phyloP scores from a whole-genome alignment of 1,140 invertebrate genomes.

The Uloborus diversus region DNA sequence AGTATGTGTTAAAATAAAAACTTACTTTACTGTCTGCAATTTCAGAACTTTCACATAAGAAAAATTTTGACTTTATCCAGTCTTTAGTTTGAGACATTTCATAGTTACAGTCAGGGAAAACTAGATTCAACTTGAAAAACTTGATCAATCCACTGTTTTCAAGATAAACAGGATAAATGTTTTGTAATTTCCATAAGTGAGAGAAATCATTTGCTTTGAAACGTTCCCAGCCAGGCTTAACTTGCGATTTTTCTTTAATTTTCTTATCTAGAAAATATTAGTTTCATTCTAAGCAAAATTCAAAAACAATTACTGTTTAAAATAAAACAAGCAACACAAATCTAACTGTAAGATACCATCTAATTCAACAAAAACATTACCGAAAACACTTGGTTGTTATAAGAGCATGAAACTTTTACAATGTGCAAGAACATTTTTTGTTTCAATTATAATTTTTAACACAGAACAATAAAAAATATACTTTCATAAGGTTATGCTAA shows the following conservation, averaged over 20 bases:
- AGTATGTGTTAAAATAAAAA: background rate
- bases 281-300: background rate
- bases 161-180: conserved; percentile 3
- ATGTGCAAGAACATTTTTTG: too few species aligned
- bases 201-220: background rate
- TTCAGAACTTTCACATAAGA: background rate
- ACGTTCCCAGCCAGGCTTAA: conserved; percentile 14
- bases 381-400: background rate
- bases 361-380: background rate
- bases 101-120: background rate
- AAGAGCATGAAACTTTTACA: too few species aligned
- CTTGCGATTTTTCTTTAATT: background rate
- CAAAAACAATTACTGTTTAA: background rate
- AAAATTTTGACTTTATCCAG: conserved; percentile 30
- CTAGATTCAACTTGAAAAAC: conserved; percentile 19
- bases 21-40: background rate
- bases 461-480: too few species aligned
- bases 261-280: conserved; percentile 5
- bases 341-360: background rate
- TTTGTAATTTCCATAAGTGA: background rate
- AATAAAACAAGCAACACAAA: too few species aligned
- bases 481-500: too few species aligned
- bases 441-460: too few species aligned
- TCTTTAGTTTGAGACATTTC: background rate
- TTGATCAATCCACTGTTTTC: background rate